phyloP scores from a whole-genome alignment of 2,888 invertebrate species.

The Muschampia plurimacula region DNA sequence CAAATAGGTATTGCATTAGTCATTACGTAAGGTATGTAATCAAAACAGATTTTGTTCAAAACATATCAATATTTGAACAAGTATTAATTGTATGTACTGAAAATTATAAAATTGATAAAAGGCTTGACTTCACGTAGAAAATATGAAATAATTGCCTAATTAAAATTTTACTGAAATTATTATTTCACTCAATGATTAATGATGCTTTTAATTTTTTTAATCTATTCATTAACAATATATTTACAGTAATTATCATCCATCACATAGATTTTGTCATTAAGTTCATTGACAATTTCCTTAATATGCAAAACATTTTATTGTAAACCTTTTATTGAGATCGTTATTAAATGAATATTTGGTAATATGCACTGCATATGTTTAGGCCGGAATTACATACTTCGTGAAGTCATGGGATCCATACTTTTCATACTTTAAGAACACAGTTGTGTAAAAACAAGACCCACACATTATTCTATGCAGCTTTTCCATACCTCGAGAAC shows the following conservation, averaged over 20 bases:
- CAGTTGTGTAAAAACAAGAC: constrained; percentile 13
- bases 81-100: not conserved
- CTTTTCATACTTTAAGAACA: constrained; percentile 2
- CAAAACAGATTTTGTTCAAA: not conserved
- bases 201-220: constrained; percentile 18
- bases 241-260: constrained; percentile 37
- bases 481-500: not conserved
- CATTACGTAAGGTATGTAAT: too few species aligned
- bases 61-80: constrained; percentile 17
- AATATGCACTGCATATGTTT: constrained; percentile 35
- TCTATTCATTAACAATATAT: constrained; percentile 31
- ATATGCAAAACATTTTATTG: constrained; percentile 24
- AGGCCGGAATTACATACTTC: constrained; percentile 41
- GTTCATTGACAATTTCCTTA: constrained; percentile 14
- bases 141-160: constrained; percentile 12
- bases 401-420: constrained; percentile 39
- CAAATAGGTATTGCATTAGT: too few species aligned
- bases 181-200: constrained; percentile 22
- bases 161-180: constrained; percentile 26
- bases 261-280: constrained; percentile 33
- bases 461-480: constrained; percentile 16
- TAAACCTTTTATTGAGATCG: constrained; percentile 27
- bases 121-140: constrained; percentile 18
- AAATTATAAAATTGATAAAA: constrained; percentile 4
- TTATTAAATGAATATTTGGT: constrained; percentile 18